Percentiles rank a stretch among this genome's conserved stretches.
phyloP scores from a whole-genome alignment of 2,113 vertebrate species.

The Caranx melampygus region DNA sequence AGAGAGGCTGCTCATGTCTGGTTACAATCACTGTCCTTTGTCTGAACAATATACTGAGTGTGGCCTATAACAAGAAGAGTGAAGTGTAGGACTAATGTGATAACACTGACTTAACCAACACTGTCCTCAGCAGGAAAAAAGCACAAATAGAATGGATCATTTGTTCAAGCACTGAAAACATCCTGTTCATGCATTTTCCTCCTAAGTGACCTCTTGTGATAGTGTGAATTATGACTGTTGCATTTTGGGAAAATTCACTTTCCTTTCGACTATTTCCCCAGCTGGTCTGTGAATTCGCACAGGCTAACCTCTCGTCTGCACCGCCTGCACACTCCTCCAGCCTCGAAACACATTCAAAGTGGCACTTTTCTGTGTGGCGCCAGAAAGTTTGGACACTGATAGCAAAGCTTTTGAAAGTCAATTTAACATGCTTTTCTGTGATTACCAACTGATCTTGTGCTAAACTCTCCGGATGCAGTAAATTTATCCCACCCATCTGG shows the following conservation, averaged over 20 bases:
- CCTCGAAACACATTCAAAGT: not conserved
- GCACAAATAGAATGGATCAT: not conserved
- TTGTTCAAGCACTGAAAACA: not conserved
- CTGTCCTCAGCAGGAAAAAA: not conserved
- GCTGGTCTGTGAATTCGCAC: conserved; percentile 24
- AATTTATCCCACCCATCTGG: conserved; percentile 49
- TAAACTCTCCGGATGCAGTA: conserved; percentile 49
- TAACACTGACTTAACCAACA: not conserved
- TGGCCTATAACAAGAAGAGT: not conserved
- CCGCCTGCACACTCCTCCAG: not conserved
- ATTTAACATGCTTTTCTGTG: conserved; percentile 54
- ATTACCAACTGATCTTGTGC: conserved; percentile 58
- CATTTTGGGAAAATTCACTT: not conserved
- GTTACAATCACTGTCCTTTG: not conserved
- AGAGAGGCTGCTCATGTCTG: not conserved
- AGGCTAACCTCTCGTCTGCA: conserved; percentile 9
- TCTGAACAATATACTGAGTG: not conserved
- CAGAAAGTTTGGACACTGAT: conserved; percentile 50
- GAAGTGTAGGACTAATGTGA: not conserved
- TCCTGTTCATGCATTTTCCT: not conserved
- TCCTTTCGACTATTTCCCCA: conserved; percentile 20
- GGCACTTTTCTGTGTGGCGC: not conserved
- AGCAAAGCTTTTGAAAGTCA: conserved; percentile 66
- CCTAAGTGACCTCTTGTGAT: not conserved
- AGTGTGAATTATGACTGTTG: conserved; percentile 1